These are phyloP conservation scores for Callopanchax toddi DNA, from an alignment of 2,113 vertebrate genomes.

Conservation along the genomic window DNA sequence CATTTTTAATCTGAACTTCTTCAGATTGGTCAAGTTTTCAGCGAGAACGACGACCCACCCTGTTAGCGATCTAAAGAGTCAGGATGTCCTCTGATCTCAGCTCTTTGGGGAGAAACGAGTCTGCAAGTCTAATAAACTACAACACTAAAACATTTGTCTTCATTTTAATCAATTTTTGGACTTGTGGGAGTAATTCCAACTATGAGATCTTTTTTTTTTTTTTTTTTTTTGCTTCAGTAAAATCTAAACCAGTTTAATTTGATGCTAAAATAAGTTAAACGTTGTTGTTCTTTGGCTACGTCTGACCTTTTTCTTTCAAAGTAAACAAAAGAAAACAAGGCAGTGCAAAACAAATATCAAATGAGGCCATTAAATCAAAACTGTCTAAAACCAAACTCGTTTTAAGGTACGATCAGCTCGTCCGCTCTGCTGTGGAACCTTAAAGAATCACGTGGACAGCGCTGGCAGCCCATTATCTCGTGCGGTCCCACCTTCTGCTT, in stretches of 20 bases:
- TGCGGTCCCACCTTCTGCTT: constrained; percentile 6
- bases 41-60: constrained; percentile 17
- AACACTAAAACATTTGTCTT: constrained; percentile 62
- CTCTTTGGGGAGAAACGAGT: constrained; percentile 62
- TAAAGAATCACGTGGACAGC: constrained; percentile 20
- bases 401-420: constrained; percentile 39
- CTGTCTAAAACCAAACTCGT: background rate
- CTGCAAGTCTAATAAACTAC: constrained; percentile 44
- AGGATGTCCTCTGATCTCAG: constrained; percentile 50
- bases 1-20: background rate
- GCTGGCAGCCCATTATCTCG: background rate
- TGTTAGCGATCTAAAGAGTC: constrained; percentile 12
- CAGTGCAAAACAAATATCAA: constrained; percentile 33
- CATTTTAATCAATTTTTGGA: constrained; percentile 50
- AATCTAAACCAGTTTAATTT: constrained; percentile 34
- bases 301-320: constrained; percentile 62
- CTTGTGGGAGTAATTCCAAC: constrained; percentile 36
- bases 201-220: constrained; percentile 33
- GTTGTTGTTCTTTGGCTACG: constrained; percentile 78
- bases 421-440: constrained; percentile 56
- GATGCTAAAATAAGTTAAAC: constrained; percentile 43
- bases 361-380: background rate
- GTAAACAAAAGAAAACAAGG: constrained; percentile 44
- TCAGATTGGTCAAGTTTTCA: constrained; percentile 14
- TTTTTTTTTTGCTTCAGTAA: constrained; percentile 42